Conservation (phyloP, 2,888 invertebrate species). For the Heliconius hortense region DNA sequence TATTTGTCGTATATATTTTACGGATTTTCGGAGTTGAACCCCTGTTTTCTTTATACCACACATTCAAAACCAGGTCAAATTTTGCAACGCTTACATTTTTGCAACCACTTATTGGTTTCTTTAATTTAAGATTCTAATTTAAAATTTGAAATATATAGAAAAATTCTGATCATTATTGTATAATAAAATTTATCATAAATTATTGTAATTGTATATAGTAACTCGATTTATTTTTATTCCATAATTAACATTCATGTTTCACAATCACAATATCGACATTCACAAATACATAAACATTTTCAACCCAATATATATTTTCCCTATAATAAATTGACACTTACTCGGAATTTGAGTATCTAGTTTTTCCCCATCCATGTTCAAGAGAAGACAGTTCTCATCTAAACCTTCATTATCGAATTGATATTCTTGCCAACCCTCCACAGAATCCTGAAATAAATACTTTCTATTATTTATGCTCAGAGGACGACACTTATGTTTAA, state of each 20-base stretch:
- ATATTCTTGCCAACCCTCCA: constrained; percentile 76
- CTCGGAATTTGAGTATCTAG: constrained; percentile 50
- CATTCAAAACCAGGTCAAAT: not conserved
- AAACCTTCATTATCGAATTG: constrained; percentile 68
- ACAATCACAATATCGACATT: constrained; percentile 8
- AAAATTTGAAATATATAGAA: no score
- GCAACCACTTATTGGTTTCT: no score
- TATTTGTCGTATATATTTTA: no score
- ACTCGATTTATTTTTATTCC: not conserved
- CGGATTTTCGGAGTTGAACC: not conserved
- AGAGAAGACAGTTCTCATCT: constrained; percentile 74
- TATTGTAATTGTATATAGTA: no score
- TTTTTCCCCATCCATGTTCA: constrained; percentile 74
- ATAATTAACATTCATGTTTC: not conserved
- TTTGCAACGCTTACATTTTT: not conserved
- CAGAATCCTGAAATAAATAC: constrained; percentile 61
- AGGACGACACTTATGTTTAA: no score
- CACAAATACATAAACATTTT: not conserved
- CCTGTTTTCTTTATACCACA: not conserved
- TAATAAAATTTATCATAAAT: no score
- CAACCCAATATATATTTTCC: not conserved
- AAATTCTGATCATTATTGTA: no score
- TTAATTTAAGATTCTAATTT: no score
- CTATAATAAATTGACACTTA: constrained; percentile 31
- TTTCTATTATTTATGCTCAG: no score